A percentile compares a stretch with the other conserved stretches of the same genome.
These are phyloP conservation scores for Monodelphis domestica DNA, from an alignment of 2,797 vertebrate species.

Conservation along the genomic window DNA sequence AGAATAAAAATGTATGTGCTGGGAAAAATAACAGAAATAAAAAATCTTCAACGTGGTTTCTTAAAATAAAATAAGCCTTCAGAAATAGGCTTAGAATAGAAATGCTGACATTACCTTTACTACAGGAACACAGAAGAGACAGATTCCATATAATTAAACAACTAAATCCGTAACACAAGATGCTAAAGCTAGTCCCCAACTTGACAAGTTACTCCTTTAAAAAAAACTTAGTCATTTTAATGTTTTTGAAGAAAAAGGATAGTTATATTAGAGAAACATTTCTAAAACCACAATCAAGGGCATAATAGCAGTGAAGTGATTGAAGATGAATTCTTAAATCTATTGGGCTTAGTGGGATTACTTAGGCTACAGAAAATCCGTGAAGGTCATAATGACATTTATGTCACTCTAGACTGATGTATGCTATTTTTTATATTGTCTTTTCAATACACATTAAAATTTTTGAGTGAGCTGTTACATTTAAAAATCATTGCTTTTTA, in stretches of 20 bases:
- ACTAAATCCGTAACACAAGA: constrained; percentile 67
- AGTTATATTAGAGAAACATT: constrained; percentile 75
- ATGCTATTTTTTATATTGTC: constrained; percentile 79
- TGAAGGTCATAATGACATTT: constrained; percentile 83
- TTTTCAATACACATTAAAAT: constrained; percentile 73
- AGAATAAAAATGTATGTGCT: background rate
- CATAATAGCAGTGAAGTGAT: constrained; percentile 79
- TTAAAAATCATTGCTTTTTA: constrained; percentile 72
- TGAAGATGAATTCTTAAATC: constrained; percentile 82
- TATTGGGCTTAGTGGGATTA: constrained; percentile 83
- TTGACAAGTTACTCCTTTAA: constrained; percentile 72
- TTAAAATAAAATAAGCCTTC: constrained; percentile 67
- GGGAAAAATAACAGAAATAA: constrained; percentile 20
- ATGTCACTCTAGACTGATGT: constrained; percentile 80
- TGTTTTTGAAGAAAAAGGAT: constrained; percentile 63
- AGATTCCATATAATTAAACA: constrained; percentile 75
- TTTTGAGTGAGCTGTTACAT: constrained; percentile 72
- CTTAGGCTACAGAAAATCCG: constrained; percentile 80
- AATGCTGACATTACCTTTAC: constrained; percentile 73
- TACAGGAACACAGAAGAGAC: constrained; percentile 62
- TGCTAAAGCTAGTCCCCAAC: constrained; percentile 65
- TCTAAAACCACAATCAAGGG: constrained; percentile 72
- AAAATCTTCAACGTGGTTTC: constrained; percentile 55
- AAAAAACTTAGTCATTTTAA: constrained; percentile 69
- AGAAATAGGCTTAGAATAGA: constrained; percentile 57